A percentile compares a stretch with the other conserved stretches of the same genome.
Evolutionary conservation across 2,888 invertebrate genomes (phyloP).

Genomic region (Nomada flava): DNA sequence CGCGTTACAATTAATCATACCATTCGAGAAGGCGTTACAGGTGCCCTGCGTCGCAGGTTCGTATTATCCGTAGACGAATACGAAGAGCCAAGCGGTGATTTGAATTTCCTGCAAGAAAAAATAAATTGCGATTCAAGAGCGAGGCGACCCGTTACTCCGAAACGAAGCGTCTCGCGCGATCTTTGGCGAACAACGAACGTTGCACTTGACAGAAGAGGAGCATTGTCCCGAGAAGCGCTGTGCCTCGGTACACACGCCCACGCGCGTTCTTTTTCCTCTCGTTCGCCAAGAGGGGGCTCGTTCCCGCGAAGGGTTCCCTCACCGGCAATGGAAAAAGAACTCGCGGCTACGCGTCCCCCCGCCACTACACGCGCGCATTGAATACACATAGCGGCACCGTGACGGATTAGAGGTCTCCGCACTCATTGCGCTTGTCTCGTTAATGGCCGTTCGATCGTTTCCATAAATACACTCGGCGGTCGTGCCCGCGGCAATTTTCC

Average conservation of each 20-base stretch:
- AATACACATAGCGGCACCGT: constrained; percentile 27
- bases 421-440: constrained; percentile 26
- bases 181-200: constrained; percentile 5
- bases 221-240: constrained; percentile 54
- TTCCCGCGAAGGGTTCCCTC: constrained; percentile 18
- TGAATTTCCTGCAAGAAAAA: too few species aligned
- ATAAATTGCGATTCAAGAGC: too few species aligned
- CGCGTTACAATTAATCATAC: too few species aligned
- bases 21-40: too few species aligned
- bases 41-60: too few species aligned
- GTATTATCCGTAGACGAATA: too few species aligned
- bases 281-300: constrained; percentile 5
- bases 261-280: constrained; percentile 22
- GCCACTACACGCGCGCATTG: constrained; percentile 8
- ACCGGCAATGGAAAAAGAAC: constrained; percentile 1
- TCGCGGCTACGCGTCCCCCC: constrained; percentile 20
- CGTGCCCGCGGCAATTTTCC: constrained; percentile 35
- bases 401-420: constrained; percentile 30
- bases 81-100: too few species aligned
- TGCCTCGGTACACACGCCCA: constrained; percentile 54
- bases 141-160: too few species aligned
- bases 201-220: constrained; percentile 56
- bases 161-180: background rate
- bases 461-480: constrained; percentile 48
- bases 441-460: constrained; percentile 39